Base-by-base conservation (phyloP, 1,140 invertebrate genomes). In the Lasioglossum baleicum region DNA sequence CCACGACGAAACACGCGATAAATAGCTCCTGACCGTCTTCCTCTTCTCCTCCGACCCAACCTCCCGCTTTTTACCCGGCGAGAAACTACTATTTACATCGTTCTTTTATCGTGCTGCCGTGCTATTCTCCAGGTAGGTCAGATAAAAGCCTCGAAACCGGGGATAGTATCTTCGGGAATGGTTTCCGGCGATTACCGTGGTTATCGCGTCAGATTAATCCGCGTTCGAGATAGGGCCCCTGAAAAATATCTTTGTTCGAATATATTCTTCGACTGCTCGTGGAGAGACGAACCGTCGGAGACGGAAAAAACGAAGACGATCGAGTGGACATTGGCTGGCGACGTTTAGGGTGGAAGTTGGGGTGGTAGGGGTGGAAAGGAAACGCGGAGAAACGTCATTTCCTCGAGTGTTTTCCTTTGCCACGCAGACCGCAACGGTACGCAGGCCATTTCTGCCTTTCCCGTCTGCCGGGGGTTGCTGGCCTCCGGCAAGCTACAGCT, bases 401-500 rank as follows among this genome's bases (percentile, higher is more conserved):
- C 58, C 71, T 69, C 63, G 69, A 77, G 69, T 76, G 78, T 84
- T 84, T 78, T 67, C 66, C 56, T 83, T 67, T 48, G 22, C 53
- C 64, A 63, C 75, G 63, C 70, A 67, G 44, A 40, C 63, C 53
- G 80, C 56, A 78, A 82, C 74, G 83, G 71, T 73, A 84, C 71
- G 66, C 51, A 15, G 53, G 15, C 6, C 51, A 20, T 7, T 58
- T 8, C n/a, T n/a, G n/a, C 20, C 20, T 20, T 0, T 26, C 69
- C 81, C 26, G 35, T 3, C 68, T 53, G n/a, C 66, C 5, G 5
- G 72, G 68, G 78, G 68, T 73, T n/a, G n/a, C n/a, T n/a, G n/a
- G n/a, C n/a, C n/a, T n/a, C n/a, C n/a, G n/a, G n/a, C 73, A 60
- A 61, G 60, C 74, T 75, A 67, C 88, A 89, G 87, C 90, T 87